phyloP scores from a whole-genome alignment of 2,797 vertebrate species.

The Halcyon smyrnensis region DNA sequence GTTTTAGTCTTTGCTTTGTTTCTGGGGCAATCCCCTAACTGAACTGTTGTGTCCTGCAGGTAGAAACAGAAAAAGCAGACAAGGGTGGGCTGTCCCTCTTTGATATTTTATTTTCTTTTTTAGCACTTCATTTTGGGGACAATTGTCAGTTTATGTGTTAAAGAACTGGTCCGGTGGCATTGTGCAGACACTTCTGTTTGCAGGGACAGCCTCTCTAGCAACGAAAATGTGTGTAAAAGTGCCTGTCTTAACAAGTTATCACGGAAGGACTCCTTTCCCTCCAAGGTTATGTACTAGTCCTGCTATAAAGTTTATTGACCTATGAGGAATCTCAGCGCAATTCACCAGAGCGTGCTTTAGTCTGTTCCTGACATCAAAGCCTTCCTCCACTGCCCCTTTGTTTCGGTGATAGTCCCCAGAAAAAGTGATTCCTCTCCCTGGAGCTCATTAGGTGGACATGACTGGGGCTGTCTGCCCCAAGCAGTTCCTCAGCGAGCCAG shows the following conservation, averaged over 20 bases:
- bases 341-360: background rate
- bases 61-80: background rate
- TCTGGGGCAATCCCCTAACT: background rate
- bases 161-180: background rate
- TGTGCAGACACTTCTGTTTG: background rate
- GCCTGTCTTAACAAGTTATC: background rate
- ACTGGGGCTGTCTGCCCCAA: background rate
- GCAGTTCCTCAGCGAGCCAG: background rate
- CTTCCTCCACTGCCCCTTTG: background rate
- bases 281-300: background rate
- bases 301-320: constrained; percentile 49
- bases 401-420: background rate
- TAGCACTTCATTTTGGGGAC: background rate
- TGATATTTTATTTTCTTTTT: background rate
- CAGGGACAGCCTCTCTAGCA: background rate
- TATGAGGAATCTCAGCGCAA: background rate
- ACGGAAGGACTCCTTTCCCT: background rate
- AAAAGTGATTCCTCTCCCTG: background rate
- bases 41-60: background rate
- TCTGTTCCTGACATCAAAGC: constrained; percentile 42
- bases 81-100: background rate
- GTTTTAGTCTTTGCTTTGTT: background rate
- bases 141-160: background rate
- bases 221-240: background rate
- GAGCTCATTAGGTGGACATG: background rate